phyloP scores from a whole-genome alignment of 2,888 invertebrate genomes.

The Ferrisia virgata region DNA sequence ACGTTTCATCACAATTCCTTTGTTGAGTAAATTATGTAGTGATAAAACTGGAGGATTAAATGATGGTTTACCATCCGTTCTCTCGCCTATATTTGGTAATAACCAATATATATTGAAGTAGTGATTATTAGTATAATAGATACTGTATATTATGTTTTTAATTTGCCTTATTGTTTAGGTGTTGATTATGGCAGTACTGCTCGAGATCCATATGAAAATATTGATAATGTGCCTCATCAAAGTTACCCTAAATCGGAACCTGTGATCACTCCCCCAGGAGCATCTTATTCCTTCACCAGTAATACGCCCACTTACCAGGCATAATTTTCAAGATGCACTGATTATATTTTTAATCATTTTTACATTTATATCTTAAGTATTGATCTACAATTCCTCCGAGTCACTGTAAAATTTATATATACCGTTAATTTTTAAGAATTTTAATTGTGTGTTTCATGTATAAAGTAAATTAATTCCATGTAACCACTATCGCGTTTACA shows the following conservation, averaged over 20 bases:
- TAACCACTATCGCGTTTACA: not conserved
- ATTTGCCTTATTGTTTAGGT: not conserved
- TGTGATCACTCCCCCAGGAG: slow-evolving; percentile 3
- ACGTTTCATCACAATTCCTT: slow-evolving; percentile 39
- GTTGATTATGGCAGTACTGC: not conserved
- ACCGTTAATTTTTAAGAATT: not conserved
- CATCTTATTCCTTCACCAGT: slow-evolving; percentile 29
- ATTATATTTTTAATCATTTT: slow-evolving; percentile 23
- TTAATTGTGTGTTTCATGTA: not conserved
- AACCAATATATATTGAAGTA: not conserved
- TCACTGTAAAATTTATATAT: not conserved
- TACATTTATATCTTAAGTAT: slow-evolving; percentile 13
- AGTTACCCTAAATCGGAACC: slow-evolving; percentile 44
- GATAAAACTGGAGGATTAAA: slow-evolving; percentile 42
- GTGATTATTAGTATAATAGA: not conserved
- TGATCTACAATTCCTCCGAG: not conserved
- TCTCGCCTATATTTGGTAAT: slow-evolving; percentile 41
- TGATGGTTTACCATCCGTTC: slow-evolving; percentile 34
- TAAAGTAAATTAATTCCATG: not conserved
- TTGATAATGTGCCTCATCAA: slow-evolving; percentile 43
- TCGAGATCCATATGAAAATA: slow-evolving; percentile 42
- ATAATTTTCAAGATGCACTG: slow-evolving; percentile 6
- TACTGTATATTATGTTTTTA: not conserved
- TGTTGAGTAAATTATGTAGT: slow-evolving; percentile 42
- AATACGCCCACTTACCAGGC: slow-evolving; percentile 43